Conservation (phyloP, 35 echinoderm and acorn worm species). For the Heliocidaris erythrogramma region DNA sequence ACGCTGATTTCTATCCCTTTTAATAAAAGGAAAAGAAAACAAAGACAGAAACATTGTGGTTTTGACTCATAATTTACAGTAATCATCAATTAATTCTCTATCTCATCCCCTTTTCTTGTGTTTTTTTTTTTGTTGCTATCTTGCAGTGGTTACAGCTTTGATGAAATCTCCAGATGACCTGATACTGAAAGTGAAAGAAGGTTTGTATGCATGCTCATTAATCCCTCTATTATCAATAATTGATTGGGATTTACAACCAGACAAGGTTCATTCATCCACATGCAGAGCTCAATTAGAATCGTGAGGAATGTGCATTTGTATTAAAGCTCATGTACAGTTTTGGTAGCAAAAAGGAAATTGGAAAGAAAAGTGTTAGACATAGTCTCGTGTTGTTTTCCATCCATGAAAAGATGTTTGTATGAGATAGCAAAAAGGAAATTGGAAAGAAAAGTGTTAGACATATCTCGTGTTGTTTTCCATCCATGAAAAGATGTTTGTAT, state of each 20-base stretch:
- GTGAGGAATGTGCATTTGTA: not conserved
- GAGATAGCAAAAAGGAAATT: no score
- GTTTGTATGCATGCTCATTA: constrained; percentile 7
- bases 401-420: no score
- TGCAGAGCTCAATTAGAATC: not conserved
- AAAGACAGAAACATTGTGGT: not conserved
- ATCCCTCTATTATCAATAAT: not conserved
- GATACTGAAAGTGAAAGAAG: constrained; percentile 71
- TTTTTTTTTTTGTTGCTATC: constrained; percentile 26
- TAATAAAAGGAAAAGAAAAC: not conserved
- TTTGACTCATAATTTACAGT: not conserved
- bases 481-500: no score
- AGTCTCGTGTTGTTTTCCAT: no score
- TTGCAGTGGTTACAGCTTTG: constrained; percentile 65
- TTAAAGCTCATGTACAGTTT: no score
- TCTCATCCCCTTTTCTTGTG: not conserved
- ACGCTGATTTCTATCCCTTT: not conserved
- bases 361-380: no score
- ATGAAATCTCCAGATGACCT: constrained; percentile 72
- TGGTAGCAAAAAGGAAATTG: no score
- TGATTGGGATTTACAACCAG: not conserved
- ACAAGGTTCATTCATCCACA: not conserved
- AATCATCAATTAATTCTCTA: constrained; percentile 2
- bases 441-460: no score
- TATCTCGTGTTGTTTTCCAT: no score